phyloP scores from a whole-genome alignment of 2,888 invertebrate genomes.

The Tenthredo notha region DNA sequence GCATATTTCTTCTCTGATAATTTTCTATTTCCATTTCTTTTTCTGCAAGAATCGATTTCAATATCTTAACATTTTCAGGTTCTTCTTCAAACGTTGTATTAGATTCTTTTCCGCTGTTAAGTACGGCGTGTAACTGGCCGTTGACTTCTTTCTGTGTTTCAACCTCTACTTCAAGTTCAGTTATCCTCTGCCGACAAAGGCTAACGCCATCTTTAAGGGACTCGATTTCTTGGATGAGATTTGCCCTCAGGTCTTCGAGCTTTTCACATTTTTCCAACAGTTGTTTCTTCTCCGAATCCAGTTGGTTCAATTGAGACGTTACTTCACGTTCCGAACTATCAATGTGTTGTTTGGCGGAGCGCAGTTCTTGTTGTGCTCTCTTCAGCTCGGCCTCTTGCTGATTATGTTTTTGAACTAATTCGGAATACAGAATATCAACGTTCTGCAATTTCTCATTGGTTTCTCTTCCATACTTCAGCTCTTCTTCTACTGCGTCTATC shows the following conservation, averaged over 20 bases:
- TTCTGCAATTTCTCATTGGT: constrained; percentile 61
- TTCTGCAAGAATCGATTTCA: constrained; percentile 79
- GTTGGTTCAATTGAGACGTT: constrained; percentile 75
- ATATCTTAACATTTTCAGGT: constrained; percentile 76
- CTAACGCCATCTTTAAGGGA: constrained; percentile 71
- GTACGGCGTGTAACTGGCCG: neutral
- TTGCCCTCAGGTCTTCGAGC: constrained; percentile 64
- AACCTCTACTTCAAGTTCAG: constrained; percentile 60
- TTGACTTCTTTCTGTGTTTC: constrained; percentile 45
- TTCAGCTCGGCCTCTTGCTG: constrained; percentile 79
- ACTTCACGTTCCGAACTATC: constrained; percentile 80
- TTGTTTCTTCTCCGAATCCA: constrained; percentile 73
- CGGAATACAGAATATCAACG: constrained; percentile 58
- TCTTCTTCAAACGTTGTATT: neutral
- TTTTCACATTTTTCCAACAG: constrained; percentile 74
- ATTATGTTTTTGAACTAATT: constrained; percentile 58
- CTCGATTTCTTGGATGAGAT: constrained; percentile 69
- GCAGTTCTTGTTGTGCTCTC: constrained; percentile 76
- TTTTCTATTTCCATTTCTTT: constrained; percentile 80
- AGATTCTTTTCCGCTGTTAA: neutral
- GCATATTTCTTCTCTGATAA: constrained; percentile 75
- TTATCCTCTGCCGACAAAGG: constrained; percentile 67
- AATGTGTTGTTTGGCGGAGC: constrained; percentile 78
- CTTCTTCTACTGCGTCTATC: constrained; percentile 69
- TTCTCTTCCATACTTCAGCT: constrained; percentile 62